Percentiles rank a stretch among this genome's conserved stretches.
Evolutionary conservation across 1,140 invertebrate species (phyloP).

Genomic region (Drosophila kikkawai): DNA sequence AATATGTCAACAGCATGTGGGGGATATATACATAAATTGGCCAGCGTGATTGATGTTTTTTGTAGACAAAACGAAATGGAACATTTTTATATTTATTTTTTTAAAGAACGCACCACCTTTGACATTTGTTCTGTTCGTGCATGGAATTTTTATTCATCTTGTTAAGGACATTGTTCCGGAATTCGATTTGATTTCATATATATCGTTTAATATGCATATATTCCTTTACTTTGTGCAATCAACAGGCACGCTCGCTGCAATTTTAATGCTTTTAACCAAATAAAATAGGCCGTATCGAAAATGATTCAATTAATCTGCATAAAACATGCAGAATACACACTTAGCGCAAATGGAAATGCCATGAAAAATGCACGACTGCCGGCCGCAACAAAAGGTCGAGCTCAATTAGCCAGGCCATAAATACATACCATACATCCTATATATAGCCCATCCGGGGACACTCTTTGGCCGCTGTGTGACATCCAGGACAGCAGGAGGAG

Average conservation of each 20-base stretch:
- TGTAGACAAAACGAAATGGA: not conserved
- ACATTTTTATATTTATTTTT: slow-evolving; percentile 18
- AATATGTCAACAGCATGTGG: slow-evolving; percentile 50
- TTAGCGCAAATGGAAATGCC: slow-evolving; percentile 27
- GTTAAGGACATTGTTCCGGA: slow-evolving; percentile 14
- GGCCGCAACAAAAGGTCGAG: slow-evolving; percentile 48
- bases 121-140: slow-evolving; percentile 3
- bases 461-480: slow-evolving; percentile 2
- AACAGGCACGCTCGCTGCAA: slow-evolving; percentile 31
- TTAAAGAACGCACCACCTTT: slow-evolving; percentile 4
- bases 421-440: slow-evolving; percentile 12
- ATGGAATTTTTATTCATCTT: not conserved
- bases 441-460: slow-evolving; percentile 29
- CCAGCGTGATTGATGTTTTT: slow-evolving; percentile 38
- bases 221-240: slow-evolving; percentile 48
- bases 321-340: slow-evolving; percentile 23
- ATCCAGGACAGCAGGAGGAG: slow-evolving; percentile 7
- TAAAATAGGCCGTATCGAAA: slow-evolving; percentile 36
- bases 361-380: slow-evolving; percentile 33
- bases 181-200: slow-evolving; percentile 5
- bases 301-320: slow-evolving; percentile 55
- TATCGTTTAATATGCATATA: slow-evolving; percentile 11
- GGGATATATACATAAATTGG: slow-evolving; percentile 46
- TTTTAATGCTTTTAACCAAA: slow-evolving; percentile 41
- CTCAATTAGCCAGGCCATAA: slow-evolving; percentile 44